phyloP scores from a whole-genome alignment of 2,888 invertebrate genomes.

The Digitonthophagus gazella region DNA sequence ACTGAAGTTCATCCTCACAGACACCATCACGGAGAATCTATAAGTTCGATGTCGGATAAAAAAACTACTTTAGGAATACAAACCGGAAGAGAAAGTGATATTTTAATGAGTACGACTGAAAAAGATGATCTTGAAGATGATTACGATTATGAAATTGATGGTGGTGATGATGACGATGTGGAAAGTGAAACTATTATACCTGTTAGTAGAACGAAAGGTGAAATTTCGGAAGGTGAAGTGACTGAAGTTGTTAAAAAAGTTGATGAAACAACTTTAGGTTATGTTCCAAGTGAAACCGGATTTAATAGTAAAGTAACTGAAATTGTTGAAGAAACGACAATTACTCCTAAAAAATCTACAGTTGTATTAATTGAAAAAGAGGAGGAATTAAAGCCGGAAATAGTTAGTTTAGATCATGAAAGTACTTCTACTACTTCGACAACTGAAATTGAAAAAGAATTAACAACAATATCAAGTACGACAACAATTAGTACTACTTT shows the following conservation, averaged over 20 bases:
- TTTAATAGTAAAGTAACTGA: conserved; percentile 15
- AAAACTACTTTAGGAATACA: conserved; percentile 20
- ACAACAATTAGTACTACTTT: conserved; percentile 29
- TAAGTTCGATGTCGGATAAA: conserved; percentile 29
- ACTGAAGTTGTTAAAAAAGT: conserved; percentile 15
- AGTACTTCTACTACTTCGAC: neutral
- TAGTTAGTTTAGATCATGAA: conserved; percentile 33
- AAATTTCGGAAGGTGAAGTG: conserved; percentile 8
- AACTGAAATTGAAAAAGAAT: neutral
- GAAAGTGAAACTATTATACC: conserved; percentile 48
- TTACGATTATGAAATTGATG: conserved; percentile 53
- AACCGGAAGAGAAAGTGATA: neutral
- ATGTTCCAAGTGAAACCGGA: neutral
- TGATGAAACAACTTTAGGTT: conserved; percentile 9
- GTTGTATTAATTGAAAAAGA: conserved; percentile 17
- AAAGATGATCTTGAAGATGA: conserved; percentile 46
- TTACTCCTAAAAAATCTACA: conserved; percentile 3
- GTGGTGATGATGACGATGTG: conserved; percentile 47
- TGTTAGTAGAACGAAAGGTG: conserved; percentile 23
- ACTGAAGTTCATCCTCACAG: conserved; percentile 49
- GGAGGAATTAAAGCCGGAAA: conserved; percentile 31
- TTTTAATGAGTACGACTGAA: conserved; percentile 22
- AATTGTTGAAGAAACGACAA: conserved; percentile 10
- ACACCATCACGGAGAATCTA: conserved; percentile 53
- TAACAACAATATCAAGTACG: conserved; percentile 29